These are phyloP conservation scores for Phania funesta DNA, from an alignment of 2,888 invertebrate genomes.

Conservation along the genomic window DNA sequence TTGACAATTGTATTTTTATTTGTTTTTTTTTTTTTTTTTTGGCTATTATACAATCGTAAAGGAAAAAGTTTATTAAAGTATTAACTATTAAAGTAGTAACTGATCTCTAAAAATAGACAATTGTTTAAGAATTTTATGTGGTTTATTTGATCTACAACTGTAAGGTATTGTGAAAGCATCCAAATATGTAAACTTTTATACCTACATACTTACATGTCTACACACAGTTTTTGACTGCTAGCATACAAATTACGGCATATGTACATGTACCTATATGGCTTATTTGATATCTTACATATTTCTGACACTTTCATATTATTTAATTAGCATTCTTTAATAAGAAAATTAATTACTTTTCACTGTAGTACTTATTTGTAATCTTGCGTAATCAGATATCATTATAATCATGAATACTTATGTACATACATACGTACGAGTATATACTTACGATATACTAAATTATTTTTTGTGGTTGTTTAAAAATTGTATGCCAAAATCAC, in stretches of 20 bases:
- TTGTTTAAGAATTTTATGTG: background rate
- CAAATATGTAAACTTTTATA: too few species aligned
- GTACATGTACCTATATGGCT: background rate
- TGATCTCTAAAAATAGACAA: background rate
- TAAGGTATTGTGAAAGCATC: background rate
- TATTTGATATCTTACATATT: too few species aligned
- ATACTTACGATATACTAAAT: too few species aligned
- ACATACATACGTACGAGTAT: background rate
- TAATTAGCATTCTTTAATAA: too few species aligned
- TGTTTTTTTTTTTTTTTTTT: background rate
- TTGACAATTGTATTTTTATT: background rate
- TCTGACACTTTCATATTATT: too few species aligned
- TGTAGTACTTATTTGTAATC: background rate
- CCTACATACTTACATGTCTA: background rate
- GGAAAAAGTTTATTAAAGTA: background rate
- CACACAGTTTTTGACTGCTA: too few species aligned
- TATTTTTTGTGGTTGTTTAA: slow-evolving; percentile 19
- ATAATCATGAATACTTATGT: background rate
- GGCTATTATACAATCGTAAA: slow-evolving; percentile 55
- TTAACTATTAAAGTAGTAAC: background rate
- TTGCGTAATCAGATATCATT: slow-evolving; percentile 24
- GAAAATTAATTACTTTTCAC: background rate
- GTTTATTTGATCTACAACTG: background rate
- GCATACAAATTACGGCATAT: too few species aligned
- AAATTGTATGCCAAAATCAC: slow-evolving; percentile 36